Conservation (phyloP, 1,140 invertebrate genomes). For the Drosophila cardini region DNA sequence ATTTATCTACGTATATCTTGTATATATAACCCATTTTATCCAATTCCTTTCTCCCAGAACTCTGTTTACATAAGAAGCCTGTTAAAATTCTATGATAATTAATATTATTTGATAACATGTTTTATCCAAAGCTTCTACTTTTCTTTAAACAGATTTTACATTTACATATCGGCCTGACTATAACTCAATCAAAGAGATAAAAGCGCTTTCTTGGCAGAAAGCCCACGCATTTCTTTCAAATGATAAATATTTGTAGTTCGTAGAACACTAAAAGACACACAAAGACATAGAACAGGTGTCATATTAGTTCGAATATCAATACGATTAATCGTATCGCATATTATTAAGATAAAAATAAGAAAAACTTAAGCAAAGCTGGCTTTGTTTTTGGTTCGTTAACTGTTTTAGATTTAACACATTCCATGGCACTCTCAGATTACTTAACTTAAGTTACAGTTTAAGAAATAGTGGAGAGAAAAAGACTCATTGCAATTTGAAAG, state of each 20-base stretch:
- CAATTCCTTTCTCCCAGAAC: too few species aligned
- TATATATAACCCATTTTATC: too few species aligned
- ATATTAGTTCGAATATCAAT: slow-evolving; percentile 27
- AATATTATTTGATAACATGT: too few species aligned
- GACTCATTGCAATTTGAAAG: slow-evolving; percentile 52
- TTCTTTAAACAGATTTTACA: neutral
- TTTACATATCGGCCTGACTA: neutral
- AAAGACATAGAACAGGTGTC: slow-evolving; percentile 17
- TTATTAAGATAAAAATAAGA: slow-evolving; percentile 24
- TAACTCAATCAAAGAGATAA: neutral
- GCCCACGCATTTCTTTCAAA: neutral
- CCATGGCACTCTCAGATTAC: slow-evolving; percentile 49
- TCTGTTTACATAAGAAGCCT: too few species aligned
- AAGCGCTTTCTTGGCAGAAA: neutral
- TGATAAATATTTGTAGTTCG: slow-evolving; percentile 9
- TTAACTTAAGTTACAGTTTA: neutral
- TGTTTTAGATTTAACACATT: slow-evolving; percentile 39
- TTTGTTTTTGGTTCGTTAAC: neutral
- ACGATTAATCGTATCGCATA: slow-evolving; percentile 23
- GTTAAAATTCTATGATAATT: too few species aligned
- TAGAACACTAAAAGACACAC: neutral
- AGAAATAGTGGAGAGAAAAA: neutral
- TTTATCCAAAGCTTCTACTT: too few species aligned
- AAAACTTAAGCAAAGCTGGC: slow-evolving; percentile 19
- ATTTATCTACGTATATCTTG: too few species aligned